Evolutionary conservation across 2,797 vertebrate species (phyloP).

Genomic region (Thamnophis elegans): DNA sequence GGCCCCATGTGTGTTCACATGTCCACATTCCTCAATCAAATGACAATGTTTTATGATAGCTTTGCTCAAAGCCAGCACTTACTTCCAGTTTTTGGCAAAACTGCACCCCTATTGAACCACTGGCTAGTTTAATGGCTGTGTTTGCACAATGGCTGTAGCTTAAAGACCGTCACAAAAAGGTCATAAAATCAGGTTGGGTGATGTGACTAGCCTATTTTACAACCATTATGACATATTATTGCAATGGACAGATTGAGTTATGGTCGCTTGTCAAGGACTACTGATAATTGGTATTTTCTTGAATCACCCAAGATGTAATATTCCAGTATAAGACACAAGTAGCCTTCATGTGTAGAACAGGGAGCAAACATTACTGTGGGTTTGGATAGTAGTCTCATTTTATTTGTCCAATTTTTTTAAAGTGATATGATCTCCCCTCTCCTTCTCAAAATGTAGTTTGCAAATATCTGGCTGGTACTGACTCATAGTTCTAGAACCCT

Average conservation of each 20-base stretch:
- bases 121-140: not conserved
- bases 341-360: not conserved
- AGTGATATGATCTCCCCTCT: not conserved
- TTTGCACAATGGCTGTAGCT: not conserved
- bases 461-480: not conserved
- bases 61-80: not conserved
- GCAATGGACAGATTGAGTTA: not conserved
- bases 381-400: not conserved
- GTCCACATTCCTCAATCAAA: not conserved
- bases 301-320: not conserved
- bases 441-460: not conserved
- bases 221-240: not conserved
- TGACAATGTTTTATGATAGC: not conserved
- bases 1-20: not conserved
- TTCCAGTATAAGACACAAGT: not conserved
- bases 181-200: not conserved
- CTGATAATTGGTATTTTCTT: not conserved
- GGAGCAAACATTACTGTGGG: not conserved
- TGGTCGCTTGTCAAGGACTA: not conserved
- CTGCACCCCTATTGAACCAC: not conserved
- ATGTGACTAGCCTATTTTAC: not conserved
- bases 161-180: not conserved
- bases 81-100: not conserved
- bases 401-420: not conserved
- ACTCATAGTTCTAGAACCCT: not conserved